These are phyloP conservation scores for Kryptolebias marmoratus DNA, from an alignment of 2,113 vertebrate species.

Conservation along the genomic window DNA sequence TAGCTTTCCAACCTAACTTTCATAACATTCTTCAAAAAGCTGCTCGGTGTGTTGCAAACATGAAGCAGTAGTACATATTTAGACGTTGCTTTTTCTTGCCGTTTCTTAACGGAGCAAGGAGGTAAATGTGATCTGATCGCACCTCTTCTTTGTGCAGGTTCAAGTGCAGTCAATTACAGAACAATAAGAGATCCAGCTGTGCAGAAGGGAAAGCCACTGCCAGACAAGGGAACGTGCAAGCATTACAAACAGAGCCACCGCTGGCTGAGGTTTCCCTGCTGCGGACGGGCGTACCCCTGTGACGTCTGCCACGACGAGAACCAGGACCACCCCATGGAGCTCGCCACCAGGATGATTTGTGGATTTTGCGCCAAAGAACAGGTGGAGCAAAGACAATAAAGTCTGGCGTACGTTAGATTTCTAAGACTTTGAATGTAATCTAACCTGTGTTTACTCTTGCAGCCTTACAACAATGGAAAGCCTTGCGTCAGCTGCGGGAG, in stretches of 20 bases:
- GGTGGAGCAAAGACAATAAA: conserved; percentile 55
- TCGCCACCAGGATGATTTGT: conserved; percentile 84
- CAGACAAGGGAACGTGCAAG: conserved; percentile 81
- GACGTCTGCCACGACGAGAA: conserved; percentile 82
- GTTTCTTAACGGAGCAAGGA: not conserved
- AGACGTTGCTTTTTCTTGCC: not conserved
- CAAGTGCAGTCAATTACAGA: conserved; percentile 50
- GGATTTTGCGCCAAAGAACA: conserved; percentile 86
- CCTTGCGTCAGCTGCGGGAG: conserved; percentile 80
- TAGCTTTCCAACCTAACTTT: conserved; percentile 4
- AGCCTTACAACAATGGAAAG: conserved; percentile 80
- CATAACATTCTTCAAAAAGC: conserved; percentile 5
- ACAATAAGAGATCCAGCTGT: conserved; percentile 76
- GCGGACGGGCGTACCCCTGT: conserved; percentile 83
- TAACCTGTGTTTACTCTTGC: conserved; percentile 11
- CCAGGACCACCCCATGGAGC: conserved; percentile 85
- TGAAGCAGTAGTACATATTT: not conserved
- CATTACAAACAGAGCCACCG: conserved; percentile 85
- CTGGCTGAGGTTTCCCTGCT: conserved; percentile 87
- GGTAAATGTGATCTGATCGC: not conserved
- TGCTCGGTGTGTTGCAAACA: not conserved
- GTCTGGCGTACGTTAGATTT: no score
- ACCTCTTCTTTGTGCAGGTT: conserved; percentile 49
- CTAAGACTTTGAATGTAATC: not conserved
- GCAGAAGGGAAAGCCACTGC: conserved; percentile 83